Conservation (phyloP, 1,140 invertebrate species). For the Uloborus diversus region DNA sequence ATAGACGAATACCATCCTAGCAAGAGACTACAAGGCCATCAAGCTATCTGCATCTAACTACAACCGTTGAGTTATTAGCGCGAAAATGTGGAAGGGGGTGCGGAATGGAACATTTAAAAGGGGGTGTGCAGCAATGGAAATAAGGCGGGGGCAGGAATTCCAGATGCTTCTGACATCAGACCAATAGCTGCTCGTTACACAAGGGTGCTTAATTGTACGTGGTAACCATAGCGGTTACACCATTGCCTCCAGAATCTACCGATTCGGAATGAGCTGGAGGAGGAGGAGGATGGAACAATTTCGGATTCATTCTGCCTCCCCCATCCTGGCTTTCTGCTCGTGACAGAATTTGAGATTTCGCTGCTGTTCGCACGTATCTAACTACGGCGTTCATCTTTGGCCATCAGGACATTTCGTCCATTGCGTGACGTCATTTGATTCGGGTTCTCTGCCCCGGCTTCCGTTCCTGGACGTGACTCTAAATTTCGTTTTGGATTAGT, state of each 20-base stretch:
- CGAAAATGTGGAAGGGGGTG: neutral
- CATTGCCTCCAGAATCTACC: constrained; percentile 23
- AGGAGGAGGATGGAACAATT: neutral
- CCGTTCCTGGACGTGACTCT: constrained; percentile 1
- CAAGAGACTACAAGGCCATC: too few relatives aligned
- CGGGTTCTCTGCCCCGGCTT: neutral
- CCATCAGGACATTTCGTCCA: neutral
- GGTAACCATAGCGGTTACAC: constrained; percentile 25
- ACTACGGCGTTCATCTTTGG: constrained; percentile 7
- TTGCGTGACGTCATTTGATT: constrained; percentile 11
- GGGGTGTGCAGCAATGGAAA: neutral
- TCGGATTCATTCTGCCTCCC: neutral
- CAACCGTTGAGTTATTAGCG: constrained; percentile 24
- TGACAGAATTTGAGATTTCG: constrained; percentile 29
- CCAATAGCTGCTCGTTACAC: constrained; percentile 40
- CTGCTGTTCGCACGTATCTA: neutral
- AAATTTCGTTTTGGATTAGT: too few relatives aligned
- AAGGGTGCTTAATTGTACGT: constrained; percentile 33
- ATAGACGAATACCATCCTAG: too few relatives aligned
- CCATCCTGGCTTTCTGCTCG: neutral
- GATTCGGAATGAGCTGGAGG: neutral
- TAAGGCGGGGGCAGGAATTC: constrained; percentile 13
- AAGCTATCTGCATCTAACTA: too few relatives aligned
- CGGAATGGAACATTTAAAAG: constrained; percentile 21
- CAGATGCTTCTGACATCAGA: constrained; percentile 38